phyloP scores from a whole-genome alignment of 2,888 invertebrate species.

The Agrilus biguttatus region DNA sequence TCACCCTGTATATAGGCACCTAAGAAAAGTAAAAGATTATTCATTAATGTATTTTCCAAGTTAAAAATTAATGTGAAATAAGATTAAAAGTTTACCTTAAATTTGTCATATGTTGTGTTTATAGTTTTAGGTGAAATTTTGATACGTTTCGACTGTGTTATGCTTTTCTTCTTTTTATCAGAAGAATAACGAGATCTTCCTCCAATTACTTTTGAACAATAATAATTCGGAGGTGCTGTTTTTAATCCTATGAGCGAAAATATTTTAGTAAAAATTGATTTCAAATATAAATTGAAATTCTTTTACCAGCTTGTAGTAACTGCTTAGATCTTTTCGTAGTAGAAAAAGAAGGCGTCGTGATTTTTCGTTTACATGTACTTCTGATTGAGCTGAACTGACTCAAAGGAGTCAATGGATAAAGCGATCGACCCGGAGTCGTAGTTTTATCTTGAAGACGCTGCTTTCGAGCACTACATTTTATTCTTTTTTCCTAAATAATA shows the following conservation, averaged over 20 bases:
- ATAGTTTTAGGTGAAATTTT: too few species aligned
- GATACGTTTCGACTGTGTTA: too few species aligned
- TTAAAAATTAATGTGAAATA: too few species aligned
- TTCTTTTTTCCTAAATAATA: constrained; percentile 32
- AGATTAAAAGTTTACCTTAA: too few species aligned
- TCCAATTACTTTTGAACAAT: too few species aligned
- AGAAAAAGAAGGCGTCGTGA: constrained; percentile 1
- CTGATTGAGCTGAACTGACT: neutral
- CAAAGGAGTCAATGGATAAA: neutral
- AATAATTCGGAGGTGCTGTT: constrained; percentile 5
- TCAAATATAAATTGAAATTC: neutral
- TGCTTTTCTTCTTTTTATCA: too few species aligned
- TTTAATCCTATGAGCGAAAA: neutral
- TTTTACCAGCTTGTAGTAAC: neutral
- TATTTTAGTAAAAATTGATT: neutral
- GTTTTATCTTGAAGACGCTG: constrained; percentile 20
- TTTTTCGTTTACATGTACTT: constrained; percentile 3
- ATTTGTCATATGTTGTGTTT: too few species aligned
- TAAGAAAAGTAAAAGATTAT: neutral
- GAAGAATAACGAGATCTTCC: too few species aligned
- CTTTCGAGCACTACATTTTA: constrained; percentile 39
- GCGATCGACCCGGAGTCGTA: constrained; percentile 1
- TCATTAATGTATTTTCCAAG: too few species aligned
- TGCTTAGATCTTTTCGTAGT: neutral
- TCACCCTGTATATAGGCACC: too few species aligned